A percentile compares a stretch with the other conserved stretches of the same genome.
These are phyloP conservation scores for Heliconius ethilla DNA, from an alignment of 2,888 invertebrate genomes.

Conservation along the genomic window DNA sequence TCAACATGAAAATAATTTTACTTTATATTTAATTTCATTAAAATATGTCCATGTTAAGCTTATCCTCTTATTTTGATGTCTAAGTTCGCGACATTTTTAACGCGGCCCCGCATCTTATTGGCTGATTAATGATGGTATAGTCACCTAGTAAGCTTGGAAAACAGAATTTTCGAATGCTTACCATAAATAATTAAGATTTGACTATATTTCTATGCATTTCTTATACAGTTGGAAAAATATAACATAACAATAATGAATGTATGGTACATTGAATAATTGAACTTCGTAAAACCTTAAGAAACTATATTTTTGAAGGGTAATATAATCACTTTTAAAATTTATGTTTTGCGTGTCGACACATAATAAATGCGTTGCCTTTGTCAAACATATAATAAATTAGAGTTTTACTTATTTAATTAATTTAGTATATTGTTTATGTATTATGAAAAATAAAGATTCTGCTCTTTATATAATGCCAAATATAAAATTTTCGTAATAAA, in stretches of 20 bases:
- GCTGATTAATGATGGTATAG: conserved; percentile 75
- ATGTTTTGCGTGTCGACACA: too few relatives aligned
- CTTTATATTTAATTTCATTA: neutral
- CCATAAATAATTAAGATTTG: neutral
- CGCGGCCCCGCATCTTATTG: conserved; percentile 71
- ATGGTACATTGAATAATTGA: neutral
- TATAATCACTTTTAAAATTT: too few relatives aligned
- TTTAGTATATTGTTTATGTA: too few relatives aligned
- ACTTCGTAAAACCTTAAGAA: neutral
- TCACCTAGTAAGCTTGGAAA: conserved; percentile 60
- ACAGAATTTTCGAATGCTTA: conserved; percentile 46
- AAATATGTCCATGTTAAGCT: conserved; percentile 50
- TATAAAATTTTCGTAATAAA: too few relatives aligned
- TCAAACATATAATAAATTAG: too few relatives aligned
- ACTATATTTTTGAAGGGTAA: too few relatives aligned
- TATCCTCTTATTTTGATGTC: conserved; percentile 54
- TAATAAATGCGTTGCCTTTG: too few relatives aligned
- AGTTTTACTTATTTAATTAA: too few relatives aligned
- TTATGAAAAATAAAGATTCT: too few relatives aligned
- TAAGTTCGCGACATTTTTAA: conserved; percentile 60
- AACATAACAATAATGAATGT: neutral
- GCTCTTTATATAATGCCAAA: too few relatives aligned
- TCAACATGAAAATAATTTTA: too few relatives aligned
- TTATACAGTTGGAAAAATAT: neutral
- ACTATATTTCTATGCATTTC: neutral